Conservation (phyloP, 2,113 vertebrate genomes). For the Tragelaphus strepsiceros region DNA sequence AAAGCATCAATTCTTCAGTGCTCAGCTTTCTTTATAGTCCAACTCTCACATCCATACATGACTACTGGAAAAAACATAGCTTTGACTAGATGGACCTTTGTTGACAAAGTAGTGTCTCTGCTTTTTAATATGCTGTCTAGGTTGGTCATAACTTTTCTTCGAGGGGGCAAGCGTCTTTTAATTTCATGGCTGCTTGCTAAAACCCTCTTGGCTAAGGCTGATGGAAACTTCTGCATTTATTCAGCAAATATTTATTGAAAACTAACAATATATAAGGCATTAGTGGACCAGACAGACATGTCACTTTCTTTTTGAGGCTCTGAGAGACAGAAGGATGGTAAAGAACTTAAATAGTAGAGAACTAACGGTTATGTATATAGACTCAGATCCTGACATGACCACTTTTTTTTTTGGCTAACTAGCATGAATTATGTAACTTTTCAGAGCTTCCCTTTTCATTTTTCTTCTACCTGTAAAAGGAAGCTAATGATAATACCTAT, state of each 20-base stretch:
- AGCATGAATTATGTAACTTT: neutral
- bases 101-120: neutral
- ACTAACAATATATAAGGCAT: neutral
- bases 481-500: neutral
- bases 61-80: neutral
- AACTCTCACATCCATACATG: neutral
- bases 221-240: neutral
- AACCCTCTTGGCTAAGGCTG: neutral
- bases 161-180: neutral
- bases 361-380: neutral
- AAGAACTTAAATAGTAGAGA: neutral
- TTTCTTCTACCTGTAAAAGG: neutral
- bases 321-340: neutral
- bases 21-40: neutral
- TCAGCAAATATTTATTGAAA: neutral
- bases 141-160: neutral
- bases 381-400: neutral
- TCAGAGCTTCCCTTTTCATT: neutral
- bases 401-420: neutral
- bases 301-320: neutral
- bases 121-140: neutral
- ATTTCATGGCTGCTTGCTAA: neutral
- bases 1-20: fast-evolving
- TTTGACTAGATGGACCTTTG: neutral
- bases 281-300: neutral